Percentiles rank a stretch among this genome's conserved stretches.
These are phyloP conservation scores for Pemphredon lugubris DNA, from an alignment of 2,888 invertebrate species.

Conservation along the genomic window DNA sequence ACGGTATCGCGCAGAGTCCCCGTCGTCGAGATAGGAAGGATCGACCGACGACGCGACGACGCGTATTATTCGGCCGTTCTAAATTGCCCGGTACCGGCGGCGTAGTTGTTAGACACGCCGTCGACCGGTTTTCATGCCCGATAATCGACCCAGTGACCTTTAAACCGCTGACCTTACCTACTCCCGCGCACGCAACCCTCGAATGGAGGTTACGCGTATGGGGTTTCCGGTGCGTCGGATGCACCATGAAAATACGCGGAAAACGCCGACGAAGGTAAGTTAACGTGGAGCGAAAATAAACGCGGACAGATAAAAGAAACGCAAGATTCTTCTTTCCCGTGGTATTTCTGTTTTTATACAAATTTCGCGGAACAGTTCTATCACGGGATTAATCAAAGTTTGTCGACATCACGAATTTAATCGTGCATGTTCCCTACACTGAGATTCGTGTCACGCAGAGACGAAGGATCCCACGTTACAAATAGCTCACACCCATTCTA, in stretches of 20 bases:
- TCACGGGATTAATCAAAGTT: too few relatives aligned
- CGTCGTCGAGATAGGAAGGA: conserved; percentile 10
- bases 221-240: conserved; percentile 35
- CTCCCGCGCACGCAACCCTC: conserved; percentile 29
- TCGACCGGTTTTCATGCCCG: conserved; percentile 47
- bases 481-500: too few relatives aligned
- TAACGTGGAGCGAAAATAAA: background rate
- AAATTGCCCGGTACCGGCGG: conserved; percentile 17
- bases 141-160: conserved; percentile 66
- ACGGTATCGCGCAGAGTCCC: background rate
- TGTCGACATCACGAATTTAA: too few relatives aligned
- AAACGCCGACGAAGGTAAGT: too few relatives aligned
- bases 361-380: too few relatives aligned
- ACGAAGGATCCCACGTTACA: too few relatives aligned
- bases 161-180: conserved; percentile 40
- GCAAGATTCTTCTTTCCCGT: too few relatives aligned
- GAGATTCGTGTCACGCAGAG: too few relatives aligned
- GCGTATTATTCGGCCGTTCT: too few relatives aligned
- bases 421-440: too few relatives aligned
- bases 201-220: conserved; percentile 14
- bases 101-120: conserved; percentile 35
- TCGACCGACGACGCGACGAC: background rate
- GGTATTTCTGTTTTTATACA: too few relatives aligned
- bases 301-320: too few relatives aligned
- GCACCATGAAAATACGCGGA: background rate